Percentiles rank a stretch among this genome's conserved stretches.
Conservation (phyloP, 2,113 vertebrate genomes). For the Engystomops pustulosus region DNA sequence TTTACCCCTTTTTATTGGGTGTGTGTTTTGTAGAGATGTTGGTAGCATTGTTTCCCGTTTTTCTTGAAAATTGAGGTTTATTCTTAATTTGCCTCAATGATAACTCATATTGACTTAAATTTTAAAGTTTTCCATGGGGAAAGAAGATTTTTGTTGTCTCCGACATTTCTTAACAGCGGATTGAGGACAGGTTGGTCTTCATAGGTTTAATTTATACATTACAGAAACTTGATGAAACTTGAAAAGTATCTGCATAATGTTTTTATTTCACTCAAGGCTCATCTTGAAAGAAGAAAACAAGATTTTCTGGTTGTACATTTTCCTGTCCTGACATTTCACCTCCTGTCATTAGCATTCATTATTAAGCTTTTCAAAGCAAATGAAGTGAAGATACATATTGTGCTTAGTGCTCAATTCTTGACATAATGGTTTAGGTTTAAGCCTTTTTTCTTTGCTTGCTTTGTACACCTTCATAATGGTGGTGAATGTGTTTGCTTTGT, state of each 20-base stretch:
- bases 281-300: slow-evolving; percentile 68
- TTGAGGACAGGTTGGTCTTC: slow-evolving; percentile 54
- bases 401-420: slow-evolving; percentile 29
- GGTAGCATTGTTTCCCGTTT: no score
- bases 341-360: slow-evolving; percentile 58
- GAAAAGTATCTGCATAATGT: slow-evolving; percentile 67
- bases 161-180: background rate
- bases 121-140: background rate
- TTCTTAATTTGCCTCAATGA: no score
- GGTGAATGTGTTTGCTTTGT: slow-evolving; percentile 17
- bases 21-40: no score
- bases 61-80: no score
- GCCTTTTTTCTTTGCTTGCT: slow-evolving; percentile 37
- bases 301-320: slow-evolving; percentile 66
- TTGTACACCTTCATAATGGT: slow-evolving; percentile 53
- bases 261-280: slow-evolving; percentile 67
- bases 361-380: slow-evolving; percentile 58
- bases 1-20: no score
- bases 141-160: background rate
- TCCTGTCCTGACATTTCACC: slow-evolving; percentile 55
- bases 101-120: no score
- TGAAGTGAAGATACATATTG: slow-evolving; percentile 51
- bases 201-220: slow-evolving; percentile 65
- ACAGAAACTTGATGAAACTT: slow-evolving; percentile 67
- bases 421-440: slow-evolving; percentile 50